Evolutionary conservation across 1,140 invertebrate genomes (phyloP).

Genomic region (Agrilus planipennis): DNA sequence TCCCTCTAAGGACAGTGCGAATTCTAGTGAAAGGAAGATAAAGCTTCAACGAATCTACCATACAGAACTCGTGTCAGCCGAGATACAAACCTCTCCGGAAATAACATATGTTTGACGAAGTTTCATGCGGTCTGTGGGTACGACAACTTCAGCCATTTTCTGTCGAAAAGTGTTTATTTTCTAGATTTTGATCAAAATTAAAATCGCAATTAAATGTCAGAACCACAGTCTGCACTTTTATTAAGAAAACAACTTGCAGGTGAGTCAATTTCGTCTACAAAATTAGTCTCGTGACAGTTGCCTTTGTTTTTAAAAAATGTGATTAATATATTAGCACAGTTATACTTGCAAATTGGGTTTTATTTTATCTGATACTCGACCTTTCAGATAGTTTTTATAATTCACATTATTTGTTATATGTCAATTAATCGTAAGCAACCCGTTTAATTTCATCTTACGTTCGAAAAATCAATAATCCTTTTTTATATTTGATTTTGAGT

Average conservation of each 20-base stretch:
- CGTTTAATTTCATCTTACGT: no score
- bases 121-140: constrained; percentile 27
- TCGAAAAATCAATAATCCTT: no score
- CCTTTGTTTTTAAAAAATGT: constrained; percentile 1
- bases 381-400: not conserved
- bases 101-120: constrained; percentile 32
- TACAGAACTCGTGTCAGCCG: no score
- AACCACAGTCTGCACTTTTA: constrained; percentile 87
- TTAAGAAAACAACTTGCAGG: constrained; percentile 92
- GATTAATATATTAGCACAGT: constrained; percentile 4
- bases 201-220: constrained; percentile 75
- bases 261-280: constrained; percentile 37
- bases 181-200: constrained; percentile 48
- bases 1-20: no score
- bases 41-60: no score
- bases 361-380: not conserved
- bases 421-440: not conserved
- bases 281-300: no score
- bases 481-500: no score
- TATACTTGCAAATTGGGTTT: not conserved
- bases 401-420: not conserved
- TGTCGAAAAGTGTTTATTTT: constrained; percentile 45
- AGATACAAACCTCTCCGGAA: constrained; percentile 25
- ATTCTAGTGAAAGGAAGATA: no score
- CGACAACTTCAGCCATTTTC: constrained; percentile 44